phyloP scores from a whole-genome alignment of 2,888 invertebrate genomes.

The Himalopsyche tibetana region DNA sequence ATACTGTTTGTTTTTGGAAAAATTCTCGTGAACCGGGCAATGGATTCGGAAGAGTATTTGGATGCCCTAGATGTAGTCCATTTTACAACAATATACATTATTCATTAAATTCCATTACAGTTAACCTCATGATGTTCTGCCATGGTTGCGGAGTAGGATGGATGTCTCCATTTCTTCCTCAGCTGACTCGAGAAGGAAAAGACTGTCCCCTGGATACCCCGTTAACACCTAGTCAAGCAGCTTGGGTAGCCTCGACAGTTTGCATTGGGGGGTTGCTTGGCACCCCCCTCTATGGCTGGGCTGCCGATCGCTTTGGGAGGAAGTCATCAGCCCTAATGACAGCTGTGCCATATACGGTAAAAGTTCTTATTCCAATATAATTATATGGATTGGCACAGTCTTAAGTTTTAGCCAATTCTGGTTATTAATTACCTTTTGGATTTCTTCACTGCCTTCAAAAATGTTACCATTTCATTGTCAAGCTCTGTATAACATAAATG shows the following conservation, averaged over 20 bases:
- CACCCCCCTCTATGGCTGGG: constrained; percentile 75
- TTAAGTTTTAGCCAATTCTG: no score
- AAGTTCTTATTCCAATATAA: not conserved
- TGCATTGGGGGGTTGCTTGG: constrained; percentile 78
- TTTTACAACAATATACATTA: no score
- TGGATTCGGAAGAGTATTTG: no score
- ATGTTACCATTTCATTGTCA: no score
- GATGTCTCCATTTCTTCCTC: constrained; percentile 78
- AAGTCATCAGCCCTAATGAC: constrained; percentile 76
- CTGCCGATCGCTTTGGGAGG: constrained; percentile 77
- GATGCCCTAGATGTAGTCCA: no score
- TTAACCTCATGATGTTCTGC: constrained; percentile 77
- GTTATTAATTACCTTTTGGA: no score
- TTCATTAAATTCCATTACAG: constrained; percentile 69
- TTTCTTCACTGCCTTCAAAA: no score
- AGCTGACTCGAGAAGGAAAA: constrained; percentile 71
- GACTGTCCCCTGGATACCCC: constrained; percentile 74
- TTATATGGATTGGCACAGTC: not conserved
- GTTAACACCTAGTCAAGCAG: constrained; percentile 74
- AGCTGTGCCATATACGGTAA: constrained; percentile 76
- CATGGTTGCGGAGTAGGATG: constrained; percentile 79
- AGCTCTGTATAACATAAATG: no score
- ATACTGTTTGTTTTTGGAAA: no score
- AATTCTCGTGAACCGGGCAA: no score
- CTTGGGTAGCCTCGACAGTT: constrained; percentile 78